These are phyloP conservation scores for Lemur catta DNA, from an alignment of 2,797 vertebrate species.

Conservation along the genomic window DNA sequence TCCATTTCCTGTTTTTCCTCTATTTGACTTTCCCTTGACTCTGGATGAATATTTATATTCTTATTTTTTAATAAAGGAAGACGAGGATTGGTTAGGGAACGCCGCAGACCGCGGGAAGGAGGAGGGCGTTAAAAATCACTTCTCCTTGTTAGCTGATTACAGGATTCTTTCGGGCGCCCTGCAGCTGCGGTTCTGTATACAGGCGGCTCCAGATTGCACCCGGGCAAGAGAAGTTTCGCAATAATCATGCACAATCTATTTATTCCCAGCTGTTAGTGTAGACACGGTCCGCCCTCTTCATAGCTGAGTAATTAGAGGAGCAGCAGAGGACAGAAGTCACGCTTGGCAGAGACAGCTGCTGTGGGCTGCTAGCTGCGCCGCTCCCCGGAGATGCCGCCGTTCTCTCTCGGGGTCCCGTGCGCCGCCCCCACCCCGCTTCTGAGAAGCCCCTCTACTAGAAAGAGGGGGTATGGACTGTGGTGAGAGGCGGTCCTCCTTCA, in stretches of 20 bases:
- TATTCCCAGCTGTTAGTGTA: slow-evolving; percentile 68
- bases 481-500: background rate
- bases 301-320: slow-evolving; percentile 51
- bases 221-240: slow-evolving; percentile 44
- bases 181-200: slow-evolving; percentile 77
- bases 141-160: slow-evolving; percentile 80
- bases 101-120: slow-evolving; percentile 18
- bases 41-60: background rate
- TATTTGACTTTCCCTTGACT: background rate
- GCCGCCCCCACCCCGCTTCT: accelerated
- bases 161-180: slow-evolving; percentile 73
- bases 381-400: background rate
- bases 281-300: background rate
- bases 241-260: slow-evolving; percentile 66
- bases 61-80: background rate
- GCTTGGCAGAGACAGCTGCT: slow-evolving; percentile 43
- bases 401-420: background rate
- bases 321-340: background rate
- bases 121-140: slow-evolving; percentile 71
- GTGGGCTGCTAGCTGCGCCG: background rate
- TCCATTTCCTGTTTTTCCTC: background rate
- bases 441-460: background rate
- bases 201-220: slow-evolving; percentile 53
- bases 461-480: background rate
- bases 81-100: slow-evolving; percentile 20